These are phyloP conservation scores for Dolichomitus sp. DNA, from an alignment of 2,888 invertebrate genomes.

Conservation along the genomic window DNA sequence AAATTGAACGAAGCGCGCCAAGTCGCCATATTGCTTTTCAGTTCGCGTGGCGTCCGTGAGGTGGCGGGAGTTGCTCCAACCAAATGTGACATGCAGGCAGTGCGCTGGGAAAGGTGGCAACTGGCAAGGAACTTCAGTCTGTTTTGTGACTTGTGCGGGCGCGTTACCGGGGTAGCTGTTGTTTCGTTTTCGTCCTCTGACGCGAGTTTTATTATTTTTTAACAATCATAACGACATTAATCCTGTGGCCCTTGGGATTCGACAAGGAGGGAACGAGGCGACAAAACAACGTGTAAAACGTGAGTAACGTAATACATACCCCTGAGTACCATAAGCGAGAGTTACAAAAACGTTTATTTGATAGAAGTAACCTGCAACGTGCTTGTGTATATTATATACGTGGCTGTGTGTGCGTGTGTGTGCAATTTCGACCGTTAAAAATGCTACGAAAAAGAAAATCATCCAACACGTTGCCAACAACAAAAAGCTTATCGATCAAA, in stretches of 20 bases:
- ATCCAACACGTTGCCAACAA: constrained; percentile 5
- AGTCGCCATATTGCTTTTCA: constrained; percentile 40
- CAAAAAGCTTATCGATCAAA: constrained; percentile 24
- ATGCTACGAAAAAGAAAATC: neutral
- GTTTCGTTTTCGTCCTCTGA: constrained; percentile 61
- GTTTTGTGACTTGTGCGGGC: constrained; percentile 79
- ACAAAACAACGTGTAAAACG: constrained; percentile 38
- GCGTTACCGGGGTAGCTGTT: constrained; percentile 71
- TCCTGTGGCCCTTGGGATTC: constrained; percentile 31
- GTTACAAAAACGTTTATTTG: constrained; percentile 31
- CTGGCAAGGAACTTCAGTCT: constrained; percentile 74
- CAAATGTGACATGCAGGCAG: constrained; percentile 48
- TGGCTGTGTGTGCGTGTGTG: constrained; percentile 8
- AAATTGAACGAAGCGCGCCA: constrained; percentile 35
- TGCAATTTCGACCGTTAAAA: neutral
- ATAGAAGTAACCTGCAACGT: constrained; percentile 51
- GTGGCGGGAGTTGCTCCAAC: constrained; percentile 28
- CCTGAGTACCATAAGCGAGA: constrained; percentile 51
- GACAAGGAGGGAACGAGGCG: constrained; percentile 6
- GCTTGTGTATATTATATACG: constrained; percentile 12
- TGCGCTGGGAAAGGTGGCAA: constrained; percentile 47
- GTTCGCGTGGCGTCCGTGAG: constrained; percentile 20
- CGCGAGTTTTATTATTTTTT: constrained; percentile 53
- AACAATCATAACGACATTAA: neutral
- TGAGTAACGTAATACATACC: constrained; percentile 48